Evolutionary conservation across 2,888 invertebrate species (phyloP).

Genomic region (Aplocera efformata): DNA sequence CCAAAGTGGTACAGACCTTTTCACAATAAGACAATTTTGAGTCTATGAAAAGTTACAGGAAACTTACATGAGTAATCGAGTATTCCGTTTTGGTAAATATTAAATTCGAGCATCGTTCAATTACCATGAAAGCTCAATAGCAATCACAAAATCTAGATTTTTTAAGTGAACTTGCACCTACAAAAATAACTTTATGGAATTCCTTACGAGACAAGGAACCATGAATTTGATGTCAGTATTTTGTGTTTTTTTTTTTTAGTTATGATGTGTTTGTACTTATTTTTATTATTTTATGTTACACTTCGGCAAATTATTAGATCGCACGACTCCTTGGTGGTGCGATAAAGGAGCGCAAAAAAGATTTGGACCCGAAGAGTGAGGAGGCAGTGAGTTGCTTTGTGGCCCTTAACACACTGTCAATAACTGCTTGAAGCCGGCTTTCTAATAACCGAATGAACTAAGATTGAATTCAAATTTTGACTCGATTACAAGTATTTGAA

Average conservation of each 20-base stretch:
- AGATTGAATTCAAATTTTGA: constrained; percentile 26
- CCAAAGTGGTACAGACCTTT: too few species aligned
- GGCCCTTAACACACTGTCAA: constrained; percentile 22
- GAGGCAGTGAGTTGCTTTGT: constrained; percentile 83
- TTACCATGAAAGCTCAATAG: too few species aligned
- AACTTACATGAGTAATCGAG: too few species aligned
- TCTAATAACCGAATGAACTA: constrained; percentile 24
- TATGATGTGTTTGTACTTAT: constrained; percentile 18
- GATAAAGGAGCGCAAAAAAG: constrained; percentile 82
- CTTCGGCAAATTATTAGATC: constrained; percentile 79
- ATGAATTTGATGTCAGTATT: constrained; percentile 9
- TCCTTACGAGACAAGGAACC: constrained; percentile 36
- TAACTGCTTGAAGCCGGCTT: constrained; percentile 37
- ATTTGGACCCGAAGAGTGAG: constrained; percentile 84
- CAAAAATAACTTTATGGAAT: constrained; percentile 1
- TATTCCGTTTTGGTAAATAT: too few species aligned
- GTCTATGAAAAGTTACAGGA: too few species aligned
- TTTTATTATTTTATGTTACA: constrained; percentile 44
- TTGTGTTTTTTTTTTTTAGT: constrained; percentile 7
- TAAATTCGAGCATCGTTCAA: too few species aligned
- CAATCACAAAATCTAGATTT: too few species aligned
- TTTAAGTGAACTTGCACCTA: too few species aligned
- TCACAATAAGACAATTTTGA: too few species aligned
- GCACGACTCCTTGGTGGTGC: constrained; percentile 87
- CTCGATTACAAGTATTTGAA: too few species aligned